Base-by-base conservation (phyloP, 1,140 invertebrate genomes). In the Eufriesea mexicana region DNA sequence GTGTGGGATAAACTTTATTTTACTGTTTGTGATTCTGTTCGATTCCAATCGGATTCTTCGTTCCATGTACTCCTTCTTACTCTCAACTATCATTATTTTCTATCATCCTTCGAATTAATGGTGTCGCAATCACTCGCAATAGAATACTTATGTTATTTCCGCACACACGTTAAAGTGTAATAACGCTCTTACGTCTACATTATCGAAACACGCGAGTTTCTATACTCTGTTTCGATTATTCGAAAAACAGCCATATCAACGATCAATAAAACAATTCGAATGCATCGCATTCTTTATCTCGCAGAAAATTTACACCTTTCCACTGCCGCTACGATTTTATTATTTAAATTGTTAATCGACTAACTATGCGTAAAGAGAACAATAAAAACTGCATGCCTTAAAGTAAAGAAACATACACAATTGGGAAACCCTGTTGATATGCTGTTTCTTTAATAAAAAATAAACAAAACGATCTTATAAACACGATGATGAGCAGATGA, bases 371-470 rank as follows among this genome's bases (percentile, higher is more conserved):
- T 45, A 55, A 55, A 80, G 7, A n/a, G 35, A 42, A 42, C 28
- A 62, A 42, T 51, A 8, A 79, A 62, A 23, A n/a, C 0, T 9
- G 2, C 25, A n/a, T 62, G 47, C 5, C 25, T 51, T 75, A 47
- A 54, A 70, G 12, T 72, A 68, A 72, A 78, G 45, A 47, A 61
- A 70, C n/a, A 51, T 78, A 70, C 61, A 61, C 45, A 70, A 25
- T 55, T 25, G 54, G n/a, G n/a, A 74, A 61, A 45, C 64, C 61
- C 49, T 78, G 25, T 83, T 74, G 55, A 42, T 78, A 84, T 64
- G 23, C 18, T 62, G 55, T 72, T 81, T 80, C 59, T 86, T 90
- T 88, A 86, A 89, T 86, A 71, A 88, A 83, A 74, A 82, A 76
- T 76, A 89, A 88, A 76, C 72, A 76, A 83, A 85, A 74, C 51